Evolutionary conservation across 1,140 invertebrate species (phyloP), one percentile per base, ranked within the genome.

Genomic region (Anadara kagoshimensis): DNA sequence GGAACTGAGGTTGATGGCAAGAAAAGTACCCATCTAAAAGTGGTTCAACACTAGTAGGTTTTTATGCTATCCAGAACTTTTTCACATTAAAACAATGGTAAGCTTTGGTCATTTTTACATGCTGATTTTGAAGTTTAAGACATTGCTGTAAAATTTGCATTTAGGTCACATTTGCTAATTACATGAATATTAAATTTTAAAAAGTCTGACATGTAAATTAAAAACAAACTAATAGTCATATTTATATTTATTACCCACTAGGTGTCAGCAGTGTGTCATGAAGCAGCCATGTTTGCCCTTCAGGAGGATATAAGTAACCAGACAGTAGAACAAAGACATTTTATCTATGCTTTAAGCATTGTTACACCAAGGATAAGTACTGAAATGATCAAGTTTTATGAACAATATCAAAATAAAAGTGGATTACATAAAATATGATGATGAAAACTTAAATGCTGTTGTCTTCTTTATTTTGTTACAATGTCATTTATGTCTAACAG

Each of bases 231-330:
- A 47, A 47, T 10, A 47, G 16, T 10, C 16, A 8, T 47, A 47
- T 47, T 49, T n/a, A 4, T 18, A 10, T 56, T n/a, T 69, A 56
- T 72, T 79, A 74, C 61, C 75, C 87, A 88, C 58, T 79, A 93
- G 91, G 86, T 94, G 4, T 92, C 94, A 78, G 94, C 94, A 3
- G 91, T 97, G 10, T 97, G 95, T 84, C 92, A 95, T 73, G 95
- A 96, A 90, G 96, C 96, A 18, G 95, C 93, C 0, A 90, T 96
- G 83, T 91, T 91, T 85, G 94, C 95, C 12, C 86, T 97, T 49
- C 92, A 95, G 83, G 93, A 95, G 81, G 90, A 93, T 84, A 90
- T 95, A 0, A 82, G 93, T 26, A 90, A 91, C 20, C 63, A 86
- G 24, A 53, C 79, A 66, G 91, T 95, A 69, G 76, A 89, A 58